Evolutionary conservation across 2,113 vertebrate genomes (phyloP), one percentile per base, ranked within the genome.

Genomic region (Saimiri boliviensis): DNA sequence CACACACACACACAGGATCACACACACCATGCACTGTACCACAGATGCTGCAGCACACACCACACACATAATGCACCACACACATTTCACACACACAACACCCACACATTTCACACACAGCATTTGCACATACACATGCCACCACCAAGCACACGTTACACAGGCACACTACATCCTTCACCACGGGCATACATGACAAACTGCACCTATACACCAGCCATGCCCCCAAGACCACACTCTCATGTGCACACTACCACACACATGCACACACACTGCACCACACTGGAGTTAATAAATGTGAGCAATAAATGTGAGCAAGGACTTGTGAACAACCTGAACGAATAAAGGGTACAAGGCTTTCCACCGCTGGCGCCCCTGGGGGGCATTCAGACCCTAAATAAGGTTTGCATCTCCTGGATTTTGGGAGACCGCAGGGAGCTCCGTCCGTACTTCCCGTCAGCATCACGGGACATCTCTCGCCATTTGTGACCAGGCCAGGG

Each of bases 281-380:
- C 47, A 7, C 25, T 16, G 3, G 17, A 6, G 20, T 14, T 27
- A 35, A n/a, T n/a, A n/a, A n/a, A n/a, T n/a, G n/a, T n/a, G n/a
- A n/a, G n/a, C 49, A 60, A 14, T 56, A 80, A 63, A 49, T 4
- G 6, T 12, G 19, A 10, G 12, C 5, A 49, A 20, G 12, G 37
- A 73, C 66, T 82, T 1, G 8, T 70, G 11, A 83, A 68, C 40
- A 73, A 25, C n/a, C 19, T 20, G 20, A 79, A 60, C 40, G 17
- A 70, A 21, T n/a, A n/a, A 16, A 42, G 42, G 6, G 0, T n/a
- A 37, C 56, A 45, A 68, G 49, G 5, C 40, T 56, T 81, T 21
- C 17, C 1, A 0, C 14, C n/a, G 35, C 88, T 1, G 4, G 19
- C 0, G 30, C 54, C 40, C 0, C 25, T 42, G 4, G 3, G 35